Evolutionary conservation across 2,888 invertebrate species (phyloP).

Genomic region (Prenolepis imparis): DNA sequence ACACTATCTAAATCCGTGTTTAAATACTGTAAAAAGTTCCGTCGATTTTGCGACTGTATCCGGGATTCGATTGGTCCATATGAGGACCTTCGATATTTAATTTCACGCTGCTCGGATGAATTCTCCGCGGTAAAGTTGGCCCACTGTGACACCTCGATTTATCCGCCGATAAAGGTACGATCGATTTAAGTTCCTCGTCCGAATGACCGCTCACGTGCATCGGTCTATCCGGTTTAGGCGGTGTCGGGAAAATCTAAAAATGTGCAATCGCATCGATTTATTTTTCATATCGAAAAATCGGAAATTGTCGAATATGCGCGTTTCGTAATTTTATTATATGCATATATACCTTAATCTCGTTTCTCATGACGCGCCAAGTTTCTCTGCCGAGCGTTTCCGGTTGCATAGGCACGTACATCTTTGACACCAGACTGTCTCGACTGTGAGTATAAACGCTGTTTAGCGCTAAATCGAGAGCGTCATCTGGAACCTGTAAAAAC

Average conservation of each 20-base stretch:
- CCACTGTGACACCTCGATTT: constrained; percentile 63
- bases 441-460: constrained; percentile 90
- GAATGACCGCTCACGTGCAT: constrained; percentile 44
- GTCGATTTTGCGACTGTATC: constrained; percentile 92
- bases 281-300: not conserved
- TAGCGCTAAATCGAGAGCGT: constrained; percentile 91
- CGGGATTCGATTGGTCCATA: constrained; percentile 93
- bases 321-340: not conserved
- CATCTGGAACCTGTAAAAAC: constrained; percentile 88
- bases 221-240: constrained; percentile 44
- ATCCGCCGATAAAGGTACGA: constrained; percentile 37
- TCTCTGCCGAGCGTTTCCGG: constrained; percentile 89
- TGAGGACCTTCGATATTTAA: constrained; percentile 94
- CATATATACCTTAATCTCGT: constrained; percentile 84
- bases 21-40: constrained; percentile 86
- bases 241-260: constrained; percentile 51
- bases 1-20: constrained; percentile 68
- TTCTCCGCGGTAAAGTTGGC: constrained; percentile 81
- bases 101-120: constrained; percentile 91
- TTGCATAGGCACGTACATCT: constrained; percentile 88
- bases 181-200: constrained; percentile 45
- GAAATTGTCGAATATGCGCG: too few species aligned
- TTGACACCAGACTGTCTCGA: constrained; percentile 86
- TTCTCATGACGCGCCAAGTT: constrained; percentile 91
- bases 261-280: not conserved